phyloP scores from a whole-genome alignment of 2,113 vertebrate genomes.

The Carassius gibelio region DNA sequence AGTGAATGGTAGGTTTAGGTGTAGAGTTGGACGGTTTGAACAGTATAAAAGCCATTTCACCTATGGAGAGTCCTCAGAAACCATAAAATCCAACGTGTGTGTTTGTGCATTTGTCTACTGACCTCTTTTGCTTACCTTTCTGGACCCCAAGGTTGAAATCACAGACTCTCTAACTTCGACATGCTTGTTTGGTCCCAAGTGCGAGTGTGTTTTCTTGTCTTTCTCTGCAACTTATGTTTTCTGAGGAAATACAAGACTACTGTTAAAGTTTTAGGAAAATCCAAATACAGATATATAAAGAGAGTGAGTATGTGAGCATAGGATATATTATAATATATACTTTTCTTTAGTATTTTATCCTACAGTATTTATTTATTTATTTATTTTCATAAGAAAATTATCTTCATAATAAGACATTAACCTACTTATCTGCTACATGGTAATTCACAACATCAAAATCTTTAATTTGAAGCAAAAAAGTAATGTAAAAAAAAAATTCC shows the following conservation, averaged over 20 bases:
- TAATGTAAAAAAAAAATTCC: too few relatives aligned
- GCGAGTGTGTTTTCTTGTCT: not conserved
- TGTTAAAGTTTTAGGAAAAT: not conserved
- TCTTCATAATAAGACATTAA: not conserved
- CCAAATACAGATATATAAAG: not conserved
- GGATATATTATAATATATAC: not conserved
- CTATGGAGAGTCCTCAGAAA: too few relatives aligned
- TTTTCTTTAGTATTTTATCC: not conserved
- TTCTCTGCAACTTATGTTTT: not conserved
- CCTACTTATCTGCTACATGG: not conserved
- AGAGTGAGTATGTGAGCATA: not conserved
- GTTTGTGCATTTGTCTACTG: too few relatives aligned
- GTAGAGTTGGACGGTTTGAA: too few relatives aligned
- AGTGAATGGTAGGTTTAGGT: too few relatives aligned
- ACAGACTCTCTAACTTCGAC: not conserved
- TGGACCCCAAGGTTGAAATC: too few relatives aligned
- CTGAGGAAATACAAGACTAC: not conserved
- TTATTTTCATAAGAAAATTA: not conserved
- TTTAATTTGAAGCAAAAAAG: not conserved
- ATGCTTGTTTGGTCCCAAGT: not conserved
- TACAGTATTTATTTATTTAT: not conserved
- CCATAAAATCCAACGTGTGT: too few relatives aligned
- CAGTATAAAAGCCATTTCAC: too few relatives aligned
- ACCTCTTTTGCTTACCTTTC: too few relatives aligned
- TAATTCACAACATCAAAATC: not conserved